Base-by-base conservation (phyloP, 2,113 vertebrate species). In the Pangasianodon gigas region DNA sequence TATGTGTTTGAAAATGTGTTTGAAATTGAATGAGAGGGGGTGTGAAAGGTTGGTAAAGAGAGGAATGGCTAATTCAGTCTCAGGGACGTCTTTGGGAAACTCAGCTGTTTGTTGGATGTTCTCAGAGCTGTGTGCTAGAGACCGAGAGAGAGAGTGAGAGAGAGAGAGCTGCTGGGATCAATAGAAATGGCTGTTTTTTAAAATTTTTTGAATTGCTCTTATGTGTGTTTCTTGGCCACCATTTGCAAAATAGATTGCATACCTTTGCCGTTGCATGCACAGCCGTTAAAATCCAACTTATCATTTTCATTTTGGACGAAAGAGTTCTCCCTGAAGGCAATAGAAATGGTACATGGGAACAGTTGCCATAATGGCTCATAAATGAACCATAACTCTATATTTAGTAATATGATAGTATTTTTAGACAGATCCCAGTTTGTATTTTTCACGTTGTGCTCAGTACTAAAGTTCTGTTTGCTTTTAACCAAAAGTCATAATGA, bases 161-260 rank as follows among this genome's bases (percentile, higher is more conserved):
- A n/a, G 6, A 81, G 69, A n/a, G 65, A 65, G 41, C 48, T 83
- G 60, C 11, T 3, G 18, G 13, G 87, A 92, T 90, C 88, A 46
- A 89, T 92, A 75, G 85, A 54, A 86, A 75, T 62, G 37, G 24
- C 41, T 87, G 8, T 44, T 58, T 83, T 62, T 18, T 90, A 90
- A 71, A 51, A 4, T 60, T 60, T 6, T 58, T 58, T 58, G 0
- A 44, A 88, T 60, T 85, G 84, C 21, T 74, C 69, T 85, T 26
- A 19, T 21, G 18, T 46, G 81, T 52, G 19, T 58, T 85, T 82
- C 21, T 69, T 79, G 79, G 51, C 77, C 69, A 46, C 58, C 19
- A 41, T 46, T n/a, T 83, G 56, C 26, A 7, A 81, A 82, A 74
- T 58, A 52, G 54, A 32, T 44, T 52, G 29, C 52, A 4, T 62